These are phyloP conservation scores for Dipodomys ordii DNA, from an alignment of 2,113 vertebrate genomes.

Conservation along the genomic window DNA sequence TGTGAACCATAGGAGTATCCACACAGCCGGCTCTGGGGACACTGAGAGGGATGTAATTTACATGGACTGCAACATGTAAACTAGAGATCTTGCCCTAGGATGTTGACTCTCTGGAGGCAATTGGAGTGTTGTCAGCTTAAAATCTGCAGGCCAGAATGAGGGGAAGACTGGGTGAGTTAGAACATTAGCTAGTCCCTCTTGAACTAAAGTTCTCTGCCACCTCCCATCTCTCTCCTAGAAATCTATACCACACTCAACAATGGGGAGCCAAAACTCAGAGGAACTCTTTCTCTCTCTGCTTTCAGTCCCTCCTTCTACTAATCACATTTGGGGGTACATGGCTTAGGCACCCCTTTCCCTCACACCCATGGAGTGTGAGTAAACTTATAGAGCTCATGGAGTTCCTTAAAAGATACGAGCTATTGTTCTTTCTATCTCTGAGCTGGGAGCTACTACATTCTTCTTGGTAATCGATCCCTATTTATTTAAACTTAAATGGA, in stretches of 20 bases:
- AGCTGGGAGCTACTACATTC: not conserved
- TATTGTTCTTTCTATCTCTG: not conserved
- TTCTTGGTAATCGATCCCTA: not conserved
- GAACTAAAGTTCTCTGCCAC: not conserved
- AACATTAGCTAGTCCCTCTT: not conserved
- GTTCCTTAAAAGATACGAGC: not conserved
- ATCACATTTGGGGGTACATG: not conserved
- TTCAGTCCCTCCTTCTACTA: not conserved
- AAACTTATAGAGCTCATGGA: not conserved
- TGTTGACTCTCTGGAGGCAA: not conserved
- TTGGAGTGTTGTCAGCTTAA: not conserved
- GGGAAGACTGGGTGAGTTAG: too few relatives aligned
- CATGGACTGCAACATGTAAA: not conserved
- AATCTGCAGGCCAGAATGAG: not conserved
- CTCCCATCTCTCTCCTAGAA: not conserved
- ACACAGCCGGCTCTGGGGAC: not conserved
- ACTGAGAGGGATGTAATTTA: not conserved
- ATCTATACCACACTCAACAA: not conserved
- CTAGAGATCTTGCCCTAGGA: not conserved
- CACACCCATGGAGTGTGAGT: too few relatives aligned
- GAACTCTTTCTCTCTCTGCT: not conserved
- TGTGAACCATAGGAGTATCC: not conserved
- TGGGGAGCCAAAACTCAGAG: not conserved
- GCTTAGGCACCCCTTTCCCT: not conserved
- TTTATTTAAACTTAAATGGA: constrained; percentile 25